Evolutionary conservation across 2,113 vertebrate genomes (phyloP).

Genomic region (Sorex fumeus): DNA sequence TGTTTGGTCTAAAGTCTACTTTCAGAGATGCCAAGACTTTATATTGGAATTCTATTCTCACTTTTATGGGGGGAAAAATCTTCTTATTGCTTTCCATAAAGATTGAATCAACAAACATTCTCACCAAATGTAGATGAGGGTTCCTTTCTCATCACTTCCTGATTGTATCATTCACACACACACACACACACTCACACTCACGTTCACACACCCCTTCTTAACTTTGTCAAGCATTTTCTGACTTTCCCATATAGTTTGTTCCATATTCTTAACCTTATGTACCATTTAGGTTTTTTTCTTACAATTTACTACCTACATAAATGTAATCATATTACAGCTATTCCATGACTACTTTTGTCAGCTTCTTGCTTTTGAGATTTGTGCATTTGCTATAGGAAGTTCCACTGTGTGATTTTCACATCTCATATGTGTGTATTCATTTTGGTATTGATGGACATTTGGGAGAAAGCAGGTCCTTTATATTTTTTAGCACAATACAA

Average conservation of each 20-base stretch:
- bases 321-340: not conserved
- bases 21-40: too few relatives aligned
- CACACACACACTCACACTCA: not conserved
- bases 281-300: conserved; percentile 26
- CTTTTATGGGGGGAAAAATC: too few relatives aligned
- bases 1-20: too few relatives aligned
- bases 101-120: too few relatives aligned
- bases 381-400: not conserved
- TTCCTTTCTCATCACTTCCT: too few relatives aligned
- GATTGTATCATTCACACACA: not conserved
- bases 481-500: not conserved
- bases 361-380: conserved; percentile 27
- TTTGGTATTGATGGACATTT: not conserved
- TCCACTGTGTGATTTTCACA: conserved; percentile 3
- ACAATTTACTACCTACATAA: not conserved
- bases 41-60: too few relatives aligned
- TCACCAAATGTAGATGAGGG: too few relatives aligned
- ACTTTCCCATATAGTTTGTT: not conserved
- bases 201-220: not conserved
- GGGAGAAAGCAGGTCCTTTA: conserved; percentile 1
- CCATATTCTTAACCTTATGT: not conserved
- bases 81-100: too few relatives aligned
- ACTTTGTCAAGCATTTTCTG: conserved; percentile 5
- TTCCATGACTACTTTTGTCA: not conserved
- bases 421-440: not conserved